Evolutionary conservation across 2,888 invertebrate species (phyloP), one percentile per base, ranked within the genome.

Genomic region (Pandemis heparana): DNA sequence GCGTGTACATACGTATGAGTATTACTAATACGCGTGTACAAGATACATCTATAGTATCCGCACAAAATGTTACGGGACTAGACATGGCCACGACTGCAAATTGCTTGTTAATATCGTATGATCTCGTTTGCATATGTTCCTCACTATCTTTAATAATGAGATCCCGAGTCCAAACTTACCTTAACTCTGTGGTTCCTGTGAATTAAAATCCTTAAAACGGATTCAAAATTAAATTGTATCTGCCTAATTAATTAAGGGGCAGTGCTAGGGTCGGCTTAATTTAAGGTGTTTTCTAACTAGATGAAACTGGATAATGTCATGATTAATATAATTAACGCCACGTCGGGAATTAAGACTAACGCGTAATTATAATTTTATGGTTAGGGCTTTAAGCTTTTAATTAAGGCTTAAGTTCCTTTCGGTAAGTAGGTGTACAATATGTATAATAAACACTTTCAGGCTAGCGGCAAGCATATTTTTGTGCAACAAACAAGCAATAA

Each of bases 81-180:
- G 18, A 16, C 51, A 38, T 48, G 38, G 41, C 10, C 61, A 23
- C 56, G 8, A 18, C 39, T 39, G 39, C 66, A 61, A 66, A 66
- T 71, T 66, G 60, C 71, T 61, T 51, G 41, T 71, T 71, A 71
- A 71, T 71, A 71, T 61, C 12, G 53, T 51, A 71, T 67, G 66
- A 66, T 61, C 71, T 71, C 51, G 66, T 71, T 73, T 53, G 56
- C 56, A 73, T 72, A 23, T 63, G 63, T 63, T 64, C 68, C 68
- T 56, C 59, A 68, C 56, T 56, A 63, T 63, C 61, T n/a, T 61
- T 16, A 39, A 66, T 68, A 73, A 73, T 73, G 59, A 73, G 73
- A 14, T 64, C 56, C 14, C 14, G 1, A 51, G 5, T 23, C 41
- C 16, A 32, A n/a, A n/a, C 12, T 53, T 10, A 46, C 46, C 18